Base-by-base conservation (phyloP, 2,888 invertebrate genomes). In the Apodemia zela region DNA sequence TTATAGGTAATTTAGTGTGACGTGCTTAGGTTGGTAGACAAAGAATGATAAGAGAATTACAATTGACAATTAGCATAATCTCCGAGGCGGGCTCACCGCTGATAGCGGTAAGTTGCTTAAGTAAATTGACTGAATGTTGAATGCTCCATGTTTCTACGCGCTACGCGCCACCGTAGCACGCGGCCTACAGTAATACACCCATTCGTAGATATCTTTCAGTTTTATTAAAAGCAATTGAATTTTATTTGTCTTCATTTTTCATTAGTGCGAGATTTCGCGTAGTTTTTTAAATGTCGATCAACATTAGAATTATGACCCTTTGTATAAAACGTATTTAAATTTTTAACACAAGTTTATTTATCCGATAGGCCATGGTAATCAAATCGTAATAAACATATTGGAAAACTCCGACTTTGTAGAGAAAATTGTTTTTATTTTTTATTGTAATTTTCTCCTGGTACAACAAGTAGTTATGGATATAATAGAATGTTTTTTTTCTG, bases 31-130 rank as follows among this genome's bases (percentile, higher is more conserved):
- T 65, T 54, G 62, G 64, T 63, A 69, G 69, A 70, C 88, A 86
- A 84, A 84, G 77, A 78, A 68, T 77, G 90, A 91, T 91, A 91
- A 91, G 82, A 73, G 90, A 75, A 81, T 91, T 85, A 91, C 90
- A 87, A 73, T 71, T 76, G 67, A 68, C 69, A 69, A 89, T 91
- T 90, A 84, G 80, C 90, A 91, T 91, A 91, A 91, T 85, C 85
- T 77, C 64, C 74, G 75, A 76, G 82, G 85, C 87, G 84, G 83
- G 87, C 82, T 84, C 84, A 80, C 78, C 76, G 76, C 77, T 79
- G 90, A 89, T 89, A 90, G 88, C 91, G 82, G 79, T 90, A 90
- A 91, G 91, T 73, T 87, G 89, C 90, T 91, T 91, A 90, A 75
- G 80, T 80, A 84, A 90, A 89, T 90, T 87, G 88, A 84, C 73